Conservation (phyloP, 2,888 invertebrate species). For the Melieria picta region DNA sequence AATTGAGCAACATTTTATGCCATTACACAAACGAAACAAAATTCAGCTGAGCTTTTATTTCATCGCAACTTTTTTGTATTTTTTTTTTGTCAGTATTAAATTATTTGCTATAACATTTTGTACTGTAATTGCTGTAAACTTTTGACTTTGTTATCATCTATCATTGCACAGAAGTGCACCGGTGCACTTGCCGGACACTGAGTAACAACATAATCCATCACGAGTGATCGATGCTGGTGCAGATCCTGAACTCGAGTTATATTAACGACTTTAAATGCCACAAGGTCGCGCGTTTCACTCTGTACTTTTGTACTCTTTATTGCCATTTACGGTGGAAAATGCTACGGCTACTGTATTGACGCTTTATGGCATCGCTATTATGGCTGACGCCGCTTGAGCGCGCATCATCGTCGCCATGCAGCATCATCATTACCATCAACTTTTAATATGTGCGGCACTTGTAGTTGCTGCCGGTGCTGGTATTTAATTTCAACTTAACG, state of each 20-base stretch:
- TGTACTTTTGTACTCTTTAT: background rate
- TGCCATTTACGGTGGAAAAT: background rate
- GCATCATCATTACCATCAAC: background rate
- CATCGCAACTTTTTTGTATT: background rate
- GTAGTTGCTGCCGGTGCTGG: background rate
- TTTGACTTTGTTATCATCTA: no score
- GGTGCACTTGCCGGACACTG: no score
- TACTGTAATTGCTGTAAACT: no score
- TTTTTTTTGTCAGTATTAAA: background rate
- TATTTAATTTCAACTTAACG: conserved; percentile 24
- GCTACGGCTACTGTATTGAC: background rate
- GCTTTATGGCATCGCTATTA: background rate
- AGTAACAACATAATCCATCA: no score
- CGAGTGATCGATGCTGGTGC: no score
- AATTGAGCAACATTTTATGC: background rate
- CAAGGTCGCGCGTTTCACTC: no score
- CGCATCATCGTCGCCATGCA: background rate
- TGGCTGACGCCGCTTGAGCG: background rate
- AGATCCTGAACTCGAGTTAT: no score
- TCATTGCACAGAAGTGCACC: no score
- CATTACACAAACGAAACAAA: no score
- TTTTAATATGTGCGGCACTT: background rate
- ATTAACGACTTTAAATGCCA: no score
- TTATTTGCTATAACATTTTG: no score
- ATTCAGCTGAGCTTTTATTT: no score